Evolutionary conservation across 2,888 invertebrate species (phyloP).

Genomic region (Rhabditoides inermis): DNA sequence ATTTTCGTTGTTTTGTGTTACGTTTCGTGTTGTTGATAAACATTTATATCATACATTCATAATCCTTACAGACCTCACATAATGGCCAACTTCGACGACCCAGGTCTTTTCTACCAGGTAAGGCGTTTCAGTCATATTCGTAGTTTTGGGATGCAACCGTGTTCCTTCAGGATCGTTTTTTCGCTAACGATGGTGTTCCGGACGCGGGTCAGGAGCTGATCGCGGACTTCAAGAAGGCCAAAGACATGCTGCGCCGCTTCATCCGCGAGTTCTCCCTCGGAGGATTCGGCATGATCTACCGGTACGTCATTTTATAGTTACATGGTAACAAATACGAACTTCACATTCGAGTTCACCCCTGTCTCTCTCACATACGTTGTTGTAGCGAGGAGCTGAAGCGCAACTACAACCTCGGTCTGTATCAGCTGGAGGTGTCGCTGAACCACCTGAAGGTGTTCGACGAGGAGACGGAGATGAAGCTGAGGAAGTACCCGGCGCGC

Average conservation of each 20-base stretch:
- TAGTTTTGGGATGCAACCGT: background rate
- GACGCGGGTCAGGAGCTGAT: constrained; percentile 46
- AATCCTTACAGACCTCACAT: too few species aligned
- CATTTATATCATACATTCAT: background rate
- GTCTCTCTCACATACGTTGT: constrained; percentile 9
- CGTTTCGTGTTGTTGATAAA: too few species aligned
- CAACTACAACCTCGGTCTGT: constrained; percentile 81
- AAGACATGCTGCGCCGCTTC: constrained; percentile 87
- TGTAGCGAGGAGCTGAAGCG: constrained; percentile 80
- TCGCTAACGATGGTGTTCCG: constrained; percentile 40
- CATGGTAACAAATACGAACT: background rate
- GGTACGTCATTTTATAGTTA: constrained; percentile 59
- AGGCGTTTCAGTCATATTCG: background rate
- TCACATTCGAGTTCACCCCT: too few species aligned
- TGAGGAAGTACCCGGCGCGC: constrained; percentile 83
- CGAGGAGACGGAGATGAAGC: constrained; percentile 72
- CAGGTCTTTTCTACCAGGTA: constrained; percentile 45
- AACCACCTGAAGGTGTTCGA: constrained; percentile 90
- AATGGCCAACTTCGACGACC: constrained; percentile 46
- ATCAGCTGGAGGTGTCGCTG: constrained; percentile 80
- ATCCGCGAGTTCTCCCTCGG: constrained; percentile 87
- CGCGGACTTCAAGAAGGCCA: constrained; percentile 58
- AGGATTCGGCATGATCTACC: constrained; percentile 89
- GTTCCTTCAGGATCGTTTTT: constrained; percentile 32
- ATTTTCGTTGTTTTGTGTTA: too few species aligned